A percentile compares a stretch with the other conserved stretches of the same genome.
phyloP scores from a whole-genome alignment of 2,797 vertebrate species.

The Acipenser oxyrinchus region DNA sequence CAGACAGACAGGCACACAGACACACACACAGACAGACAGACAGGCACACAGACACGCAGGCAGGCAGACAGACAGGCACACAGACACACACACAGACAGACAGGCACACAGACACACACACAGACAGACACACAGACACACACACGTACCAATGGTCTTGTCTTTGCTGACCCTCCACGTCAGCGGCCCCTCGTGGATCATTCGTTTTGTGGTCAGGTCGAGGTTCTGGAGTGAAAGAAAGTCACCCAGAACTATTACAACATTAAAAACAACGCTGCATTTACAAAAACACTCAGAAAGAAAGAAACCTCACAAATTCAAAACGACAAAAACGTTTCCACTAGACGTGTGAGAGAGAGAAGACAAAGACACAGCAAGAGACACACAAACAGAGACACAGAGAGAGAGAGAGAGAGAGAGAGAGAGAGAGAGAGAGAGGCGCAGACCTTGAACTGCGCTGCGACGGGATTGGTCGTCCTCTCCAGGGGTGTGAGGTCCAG shows the following conservation, averaged over 20 bases:
- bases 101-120: too few relatives aligned
- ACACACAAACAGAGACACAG: background rate
- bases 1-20: background rate
- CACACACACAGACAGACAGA: background rate
- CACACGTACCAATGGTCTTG: conserved; percentile 72
- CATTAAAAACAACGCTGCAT: too few relatives aligned
- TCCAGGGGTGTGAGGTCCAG: conserved; percentile 69
- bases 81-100: too few relatives aligned
- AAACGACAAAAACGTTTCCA: too few relatives aligned
- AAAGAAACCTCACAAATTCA: too few relatives aligned
- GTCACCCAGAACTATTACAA: too few relatives aligned
- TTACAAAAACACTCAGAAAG: too few relatives aligned
- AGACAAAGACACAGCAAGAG: background rate
- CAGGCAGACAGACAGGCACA: too few relatives aligned
- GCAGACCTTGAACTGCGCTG: conserved; percentile 76
- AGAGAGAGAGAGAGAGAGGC: too few relatives aligned
- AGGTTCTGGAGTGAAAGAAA: conserved; percentile 57
- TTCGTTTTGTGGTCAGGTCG: conserved; percentile 74
- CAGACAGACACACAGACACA: background rate
- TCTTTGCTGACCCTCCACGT: conserved; percentile 85
- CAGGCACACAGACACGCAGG: background rate
- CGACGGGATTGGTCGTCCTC: conserved; percentile 60
- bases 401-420: background rate
- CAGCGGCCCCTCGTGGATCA: conserved; percentile 87
- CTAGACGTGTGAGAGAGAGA: too few relatives aligned